Percentiles rank a stretch among this genome's conserved stretches.
Conservation (phyloP, 2,888 invertebrate genomes). For the Achlya flavicornis region DNA sequence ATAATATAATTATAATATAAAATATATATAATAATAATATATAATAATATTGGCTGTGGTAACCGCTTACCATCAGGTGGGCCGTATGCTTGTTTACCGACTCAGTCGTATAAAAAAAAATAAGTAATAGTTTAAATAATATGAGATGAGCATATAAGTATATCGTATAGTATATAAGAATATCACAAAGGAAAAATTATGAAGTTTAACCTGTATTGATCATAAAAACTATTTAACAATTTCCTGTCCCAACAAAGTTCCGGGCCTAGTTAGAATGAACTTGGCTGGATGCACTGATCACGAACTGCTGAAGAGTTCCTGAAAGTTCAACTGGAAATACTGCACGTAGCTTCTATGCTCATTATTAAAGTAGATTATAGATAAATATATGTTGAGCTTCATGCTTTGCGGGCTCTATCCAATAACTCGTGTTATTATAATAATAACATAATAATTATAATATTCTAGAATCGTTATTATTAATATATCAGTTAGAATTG, state of each 20-base stretch:
- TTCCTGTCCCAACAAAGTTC: constrained; percentile 14
- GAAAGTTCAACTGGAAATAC: constrained; percentile 21
- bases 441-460: too few species aligned
- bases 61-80: too few species aligned
- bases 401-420: neutral
- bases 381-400: neutral
- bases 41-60: too few species aligned
- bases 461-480: too few species aligned
- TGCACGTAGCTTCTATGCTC: constrained; percentile 17
- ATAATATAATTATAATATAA: too few species aligned
- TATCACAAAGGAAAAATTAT: neutral
- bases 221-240: neutral
- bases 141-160: too few species aligned
- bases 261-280: constrained; percentile 23
- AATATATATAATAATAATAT: too few species aligned
- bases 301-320: constrained; percentile 14
- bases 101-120: too few species aligned
- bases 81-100: too few species aligned
- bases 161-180: too few species aligned
- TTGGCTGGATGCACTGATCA: constrained; percentile 20
- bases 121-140: too few species aligned
- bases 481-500: too few species aligned
- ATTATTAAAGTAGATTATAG: constrained; percentile 33
- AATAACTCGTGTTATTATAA: neutral
- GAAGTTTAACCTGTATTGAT: neutral